A percentile compares a stretch with the other conserved stretches of the same genome.
Conservation (phyloP, 2,888 invertebrate species). For the Tolmerus cingulatus region DNA sequence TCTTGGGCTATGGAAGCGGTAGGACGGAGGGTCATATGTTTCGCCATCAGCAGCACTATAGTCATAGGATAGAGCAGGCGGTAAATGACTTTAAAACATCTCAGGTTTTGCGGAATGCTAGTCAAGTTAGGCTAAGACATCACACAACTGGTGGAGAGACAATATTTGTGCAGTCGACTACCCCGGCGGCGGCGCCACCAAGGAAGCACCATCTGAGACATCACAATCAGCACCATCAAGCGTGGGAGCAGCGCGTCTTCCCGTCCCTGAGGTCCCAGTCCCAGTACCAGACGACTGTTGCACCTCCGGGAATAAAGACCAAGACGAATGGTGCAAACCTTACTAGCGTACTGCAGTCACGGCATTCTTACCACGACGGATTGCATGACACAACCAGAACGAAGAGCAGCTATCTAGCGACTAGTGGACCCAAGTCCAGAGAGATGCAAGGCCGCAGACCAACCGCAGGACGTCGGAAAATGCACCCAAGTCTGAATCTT, state of each 20-base stretch:
- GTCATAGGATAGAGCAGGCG: constrained; percentile 53
- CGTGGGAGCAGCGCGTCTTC: constrained; percentile 57
- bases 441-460: background rate
- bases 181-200: background rate
- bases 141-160: constrained; percentile 36
- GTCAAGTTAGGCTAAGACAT: constrained; percentile 49
- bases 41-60: constrained; percentile 53
- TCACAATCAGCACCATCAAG: constrained; percentile 58
- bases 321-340: constrained; percentile 41
- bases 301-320: constrained; percentile 1
- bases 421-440: constrained; percentile 11
- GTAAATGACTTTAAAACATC: constrained; percentile 51
- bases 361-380: constrained; percentile 60
- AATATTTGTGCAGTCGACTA: background rate
- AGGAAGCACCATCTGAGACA: constrained; percentile 53
- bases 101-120: constrained; percentile 43
- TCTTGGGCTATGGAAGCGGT: background rate
- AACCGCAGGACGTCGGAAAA: background rate
- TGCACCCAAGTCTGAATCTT: background rate
- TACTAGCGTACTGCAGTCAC: constrained; percentile 51
- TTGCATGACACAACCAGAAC: constrained; percentile 50
- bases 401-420: constrained; percentile 35
- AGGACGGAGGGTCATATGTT: background rate
- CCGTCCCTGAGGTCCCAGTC: constrained; percentile 46
- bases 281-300: constrained; percentile 50